A percentile compares a stretch with the other conserved stretches of the same genome.
These are phyloP conservation scores for Piprites chloris DNA, from an alignment of 2,113 vertebrate genomes.

Conservation along the genomic window DNA sequence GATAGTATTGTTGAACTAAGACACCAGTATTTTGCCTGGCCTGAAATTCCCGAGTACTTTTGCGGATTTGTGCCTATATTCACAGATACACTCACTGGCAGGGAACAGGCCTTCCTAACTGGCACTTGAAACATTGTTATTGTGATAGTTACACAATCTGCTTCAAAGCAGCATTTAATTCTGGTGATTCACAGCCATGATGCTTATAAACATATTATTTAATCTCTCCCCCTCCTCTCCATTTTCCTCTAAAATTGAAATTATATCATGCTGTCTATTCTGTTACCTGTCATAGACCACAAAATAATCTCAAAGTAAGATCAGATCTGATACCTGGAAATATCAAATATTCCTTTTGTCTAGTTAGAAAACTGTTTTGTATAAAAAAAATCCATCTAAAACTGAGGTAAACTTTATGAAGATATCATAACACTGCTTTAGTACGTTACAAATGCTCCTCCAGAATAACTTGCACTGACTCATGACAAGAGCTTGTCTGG, in stretches of 20 bases:
- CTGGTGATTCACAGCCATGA: not conserved
- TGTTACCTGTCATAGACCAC: not conserved
- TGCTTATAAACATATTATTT: not conserved
- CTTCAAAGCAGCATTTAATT: not conserved
- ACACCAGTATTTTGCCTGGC: not conserved
- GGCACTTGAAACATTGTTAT: not conserved
- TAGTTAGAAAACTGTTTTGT: not conserved
- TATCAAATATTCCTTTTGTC: not conserved
- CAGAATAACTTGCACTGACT: slow-evolving; percentile 4
- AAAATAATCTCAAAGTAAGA: not conserved
- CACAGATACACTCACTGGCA: not conserved
- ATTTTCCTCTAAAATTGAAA: not conserved
- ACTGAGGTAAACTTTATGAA: slow-evolving; percentile 15
- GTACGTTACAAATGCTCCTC: not conserved
- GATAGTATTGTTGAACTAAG: not conserved
- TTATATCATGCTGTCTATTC: not conserved
- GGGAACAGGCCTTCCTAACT: not conserved
- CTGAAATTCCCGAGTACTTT: not conserved
- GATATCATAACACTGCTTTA: slow-evolving; percentile 8
- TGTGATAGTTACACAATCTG: not conserved
- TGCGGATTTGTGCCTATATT: not conserved
- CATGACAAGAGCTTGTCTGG: not conserved
- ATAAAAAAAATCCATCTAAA: slow-evolving; percentile 13
- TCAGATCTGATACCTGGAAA: not conserved
- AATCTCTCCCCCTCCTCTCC: not conserved